Base-by-base conservation (phyloP, 2,113 vertebrate species). In the Mastomys natalensis region DNA sequence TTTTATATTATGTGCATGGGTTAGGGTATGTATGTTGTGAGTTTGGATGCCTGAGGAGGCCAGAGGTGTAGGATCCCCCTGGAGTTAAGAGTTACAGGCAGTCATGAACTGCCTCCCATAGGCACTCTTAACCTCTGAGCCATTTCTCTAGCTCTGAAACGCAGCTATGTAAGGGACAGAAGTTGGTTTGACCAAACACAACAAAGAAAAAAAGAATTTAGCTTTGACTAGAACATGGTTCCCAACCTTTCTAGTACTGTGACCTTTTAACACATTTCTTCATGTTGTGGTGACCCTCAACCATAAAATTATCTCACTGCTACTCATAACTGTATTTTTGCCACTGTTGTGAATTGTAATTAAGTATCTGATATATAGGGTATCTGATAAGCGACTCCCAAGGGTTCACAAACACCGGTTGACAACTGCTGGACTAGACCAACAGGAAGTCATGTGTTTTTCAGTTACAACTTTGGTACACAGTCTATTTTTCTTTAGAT, bases 171-270 rank as follows among this genome's bases (percentile, higher is more conserved):
- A 68, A 90, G 34, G 29, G 68, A 7, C 48, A 74, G 31, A 92
- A 90, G 26, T 74, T 91, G 91, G 48, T 60, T 34, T 21, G 64
- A 29, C 51, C 64, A 93, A 82, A 91, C 62, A 89, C 53, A 70
- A 74, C 40, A 70, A 5, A 72, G 68, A 70, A 62, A 88, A 95
- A 26, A 13, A 58, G 76, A 91, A 58, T 93, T 84, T 94, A 82
- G 37, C 48, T 77, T 95, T 81, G 22, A 77, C 81, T 45, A 73
- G n/a, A 73, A 10, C 37, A 3, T 43, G 21, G 3, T n/a, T 73
- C n/a, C 29, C 37, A 72, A 21, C 37, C 70, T n/a, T 72, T 19
- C 70, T 73, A 40, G 19, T n/a, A 8, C n/a, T 73, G 34, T 4
- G 19, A 72, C 34, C 70, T 19, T 73, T 40, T 72, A 19, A 21